Percentiles rank a stretch among this genome's conserved stretches.
Evolutionary conservation across 1,140 invertebrate species (phyloP).

Genomic region (Teleogryllus occipitalis): DNA sequence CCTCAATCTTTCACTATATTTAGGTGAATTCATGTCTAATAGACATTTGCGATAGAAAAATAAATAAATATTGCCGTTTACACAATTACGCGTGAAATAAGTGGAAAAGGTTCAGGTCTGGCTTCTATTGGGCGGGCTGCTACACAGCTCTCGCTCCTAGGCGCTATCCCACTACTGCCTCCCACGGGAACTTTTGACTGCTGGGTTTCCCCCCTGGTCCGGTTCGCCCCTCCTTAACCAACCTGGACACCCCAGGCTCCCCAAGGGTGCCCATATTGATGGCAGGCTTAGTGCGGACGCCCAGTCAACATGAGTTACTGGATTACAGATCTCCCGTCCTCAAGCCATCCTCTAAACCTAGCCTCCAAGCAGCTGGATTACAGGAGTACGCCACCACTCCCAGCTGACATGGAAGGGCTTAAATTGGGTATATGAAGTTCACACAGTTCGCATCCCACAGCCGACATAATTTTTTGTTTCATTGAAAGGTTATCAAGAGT

Average conservation of each 20-base stretch:
- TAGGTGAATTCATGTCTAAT: too few species aligned
- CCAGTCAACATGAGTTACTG: constrained; percentile 27
- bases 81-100: too few species aligned
- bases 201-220: constrained; percentile 56
- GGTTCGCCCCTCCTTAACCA: constrained; percentile 46
- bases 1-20: too few species aligned
- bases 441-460: too few species aligned
- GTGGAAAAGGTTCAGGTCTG: constrained; percentile 43
- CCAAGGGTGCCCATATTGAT: constrained; percentile 44
- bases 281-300: constrained; percentile 45
- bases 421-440: too few species aligned
- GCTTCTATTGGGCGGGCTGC: constrained; percentile 44
- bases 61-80: too few species aligned
- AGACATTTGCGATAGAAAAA: too few species aligned
- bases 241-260: constrained; percentile 43
- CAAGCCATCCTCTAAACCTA: constrained; percentile 41
- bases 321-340: constrained; percentile 29
- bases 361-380: constrained; percentile 48
- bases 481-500: background rate
- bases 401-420: constrained; percentile 22
- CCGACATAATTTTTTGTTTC: too few species aligned
- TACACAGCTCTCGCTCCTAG: constrained; percentile 45
- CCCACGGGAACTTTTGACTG: constrained; percentile 55
- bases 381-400: constrained; percentile 43
- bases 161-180: constrained; percentile 55